A percentile compares a stretch with the other conserved stretches of the same genome.
Conservation (phyloP, 2,113 vertebrate species). For the human (Homo sapiens) region DNA sequence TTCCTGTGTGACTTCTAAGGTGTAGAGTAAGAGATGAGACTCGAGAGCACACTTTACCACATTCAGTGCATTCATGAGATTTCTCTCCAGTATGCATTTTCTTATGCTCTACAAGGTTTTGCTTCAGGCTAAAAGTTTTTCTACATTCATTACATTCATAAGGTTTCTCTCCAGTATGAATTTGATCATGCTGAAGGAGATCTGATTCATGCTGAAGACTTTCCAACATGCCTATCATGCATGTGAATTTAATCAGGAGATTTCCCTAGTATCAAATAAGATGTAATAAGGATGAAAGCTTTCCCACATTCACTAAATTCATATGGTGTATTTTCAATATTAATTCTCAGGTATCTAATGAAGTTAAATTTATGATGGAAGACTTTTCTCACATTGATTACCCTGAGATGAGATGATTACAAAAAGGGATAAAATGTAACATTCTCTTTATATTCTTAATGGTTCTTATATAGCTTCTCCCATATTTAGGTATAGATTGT, state of each 20-base stretch:
- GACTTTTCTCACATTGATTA: background rate
- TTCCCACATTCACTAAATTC: background rate
- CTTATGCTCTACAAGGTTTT: slow-evolving; percentile 36
- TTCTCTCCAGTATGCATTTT: slow-evolving; percentile 56
- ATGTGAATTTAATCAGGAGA: background rate
- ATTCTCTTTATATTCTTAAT: background rate
- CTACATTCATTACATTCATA: slow-evolving; percentile 52
- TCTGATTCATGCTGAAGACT: slow-evolving; percentile 47
- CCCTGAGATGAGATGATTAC: background rate
- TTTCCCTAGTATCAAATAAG: background rate
- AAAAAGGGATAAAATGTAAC: background rate
- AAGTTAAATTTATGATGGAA: slow-evolving; percentile 27
- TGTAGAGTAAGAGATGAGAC: slow-evolving; percentile 74
- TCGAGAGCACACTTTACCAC: slow-evolving; percentile 71
- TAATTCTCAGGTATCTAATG: slow-evolving; percentile 18
- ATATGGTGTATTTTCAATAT: background rate
- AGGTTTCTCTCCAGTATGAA: slow-evolving; percentile 38
- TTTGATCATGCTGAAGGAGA: slow-evolving; percentile 46
- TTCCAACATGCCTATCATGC: slow-evolving; percentile 57
- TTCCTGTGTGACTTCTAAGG: slow-evolving; percentile 69
- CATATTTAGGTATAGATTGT: background rate
- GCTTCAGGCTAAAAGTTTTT: slow-evolving; percentile 57
- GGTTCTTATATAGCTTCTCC: background rate
- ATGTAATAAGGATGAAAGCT: background rate
- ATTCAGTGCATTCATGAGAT: slow-evolving; percentile 70